Evolutionary conservation across 2,888 invertebrate genomes (phyloP), one percentile per base, ranked within the genome.

Genomic region (Scrobipalpa costella): DNA sequence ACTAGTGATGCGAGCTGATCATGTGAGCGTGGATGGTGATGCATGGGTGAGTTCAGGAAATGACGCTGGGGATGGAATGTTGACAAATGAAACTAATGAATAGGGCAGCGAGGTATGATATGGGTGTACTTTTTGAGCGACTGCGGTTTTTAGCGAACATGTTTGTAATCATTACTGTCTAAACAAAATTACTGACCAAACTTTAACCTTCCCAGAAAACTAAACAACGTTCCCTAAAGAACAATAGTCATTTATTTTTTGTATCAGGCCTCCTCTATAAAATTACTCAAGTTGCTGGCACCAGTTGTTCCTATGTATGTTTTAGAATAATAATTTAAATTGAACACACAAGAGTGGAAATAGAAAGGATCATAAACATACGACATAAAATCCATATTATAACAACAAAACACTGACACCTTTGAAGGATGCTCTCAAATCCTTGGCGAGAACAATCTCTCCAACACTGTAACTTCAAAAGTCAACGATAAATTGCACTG

Each of bases 401-500:
- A 11, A 13, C 9, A 9, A 52, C 9, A 27, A 13, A 52, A 21
- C 19, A 21, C 9, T 52, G 13, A 52, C 50, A 52, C 50, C 13
- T 52, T 52, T 52, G 21, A 52, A 21, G 21, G 21, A 49, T 21
- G 21, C 50, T 52, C 50, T 52, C n/a, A 44, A n/a, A 44, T 44
- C 44, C 44, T 52, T n/a, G 49, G 15, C 13, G 34, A 34, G 33
- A 27, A 55, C 55, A 27, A 55, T 55, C 27, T 15, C 8, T 8
- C 11, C 21, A 33, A 33, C n/a, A 55, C 6, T 33, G 55, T 19
- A 40, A 58, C 57, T 19, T 58, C 57, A 58, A 58, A 58, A 58
- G 36, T 55, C 57, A 15, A 8, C 57, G 36, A 58, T 58, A 58
- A 33, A 19, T 58, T 64, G 67, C 61, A 68, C 52, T 62, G 59